Conservation (phyloP, 1,140 invertebrate genomes). For the Drosophila lacteicornis region DNA sequence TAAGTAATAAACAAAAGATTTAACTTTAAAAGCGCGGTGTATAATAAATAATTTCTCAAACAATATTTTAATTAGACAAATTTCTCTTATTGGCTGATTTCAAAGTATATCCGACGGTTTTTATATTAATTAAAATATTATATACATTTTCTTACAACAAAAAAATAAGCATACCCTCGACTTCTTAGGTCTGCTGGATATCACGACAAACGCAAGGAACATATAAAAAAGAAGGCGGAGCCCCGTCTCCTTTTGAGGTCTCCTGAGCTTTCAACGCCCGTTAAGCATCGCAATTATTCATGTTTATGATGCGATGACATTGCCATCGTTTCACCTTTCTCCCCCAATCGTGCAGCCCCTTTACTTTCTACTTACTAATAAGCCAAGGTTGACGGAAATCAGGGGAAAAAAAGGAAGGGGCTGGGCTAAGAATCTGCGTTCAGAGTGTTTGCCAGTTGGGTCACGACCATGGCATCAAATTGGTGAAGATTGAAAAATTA, state of each 20-base stretch:
- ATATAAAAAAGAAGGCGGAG: not conserved
- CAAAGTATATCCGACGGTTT: too few relatives aligned
- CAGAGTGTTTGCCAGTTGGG: conserved; percentile 14
- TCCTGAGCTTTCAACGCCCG: conserved; percentile 73
- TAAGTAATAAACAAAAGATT: too few relatives aligned
- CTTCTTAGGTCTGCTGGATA: not conserved
- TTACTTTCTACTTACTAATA: conserved; percentile 38
- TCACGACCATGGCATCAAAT: conserved; percentile 45
- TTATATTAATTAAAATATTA: not conserved
- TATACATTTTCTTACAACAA: too few relatives aligned
- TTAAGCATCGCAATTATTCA: conserved; percentile 79
- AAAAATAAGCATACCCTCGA: not conserved
- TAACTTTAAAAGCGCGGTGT: too few relatives aligned
- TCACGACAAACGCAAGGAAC: conserved; percentile 7
- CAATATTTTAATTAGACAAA: too few relatives aligned
- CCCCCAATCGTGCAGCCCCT: not conserved
- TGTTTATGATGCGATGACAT: conserved; percentile 77
- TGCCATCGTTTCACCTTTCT: conserved; percentile 21
- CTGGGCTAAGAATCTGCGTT: conserved; percentile 1
- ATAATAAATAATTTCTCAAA: too few relatives aligned
- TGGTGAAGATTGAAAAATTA: conserved; percentile 45
- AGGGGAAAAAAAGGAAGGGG: not conserved
- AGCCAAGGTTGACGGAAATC: conserved; percentile 9
- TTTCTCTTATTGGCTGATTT: too few relatives aligned
- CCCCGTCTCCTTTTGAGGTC: conserved; percentile 29